Evolutionary conservation across 2,113 vertebrate species (phyloP).

Genomic region (Hoplias malabaricus): DNA sequence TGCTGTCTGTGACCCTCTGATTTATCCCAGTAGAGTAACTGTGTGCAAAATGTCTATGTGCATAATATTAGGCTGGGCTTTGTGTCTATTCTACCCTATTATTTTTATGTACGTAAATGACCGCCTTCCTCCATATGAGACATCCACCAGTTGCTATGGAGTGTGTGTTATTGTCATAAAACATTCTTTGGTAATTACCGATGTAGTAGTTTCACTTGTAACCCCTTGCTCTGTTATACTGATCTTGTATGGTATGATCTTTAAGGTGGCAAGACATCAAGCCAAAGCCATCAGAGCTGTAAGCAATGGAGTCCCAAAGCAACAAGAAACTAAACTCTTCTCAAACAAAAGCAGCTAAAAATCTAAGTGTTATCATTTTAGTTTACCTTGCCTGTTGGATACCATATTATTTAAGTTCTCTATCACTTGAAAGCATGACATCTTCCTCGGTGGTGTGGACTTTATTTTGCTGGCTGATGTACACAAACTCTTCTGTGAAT

Average conservation of each 20-base stretch:
- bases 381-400: slow-evolving; percentile 30
- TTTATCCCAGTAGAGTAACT: slow-evolving; percentile 56
- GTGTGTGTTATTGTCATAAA: slow-evolving; percentile 9
- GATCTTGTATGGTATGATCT: slow-evolving; percentile 34
- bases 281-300: not conserved
- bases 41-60: slow-evolving; percentile 22
- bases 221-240: slow-evolving; percentile 17
- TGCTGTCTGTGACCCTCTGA: slow-evolving; percentile 62
- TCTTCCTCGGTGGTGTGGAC: not conserved
- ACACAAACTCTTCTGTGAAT: slow-evolving; percentile 24
- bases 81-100: slow-evolving; percentile 46
- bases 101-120: slow-evolving; percentile 12
- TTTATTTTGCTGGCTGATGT: not conserved
- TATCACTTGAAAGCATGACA: not conserved
- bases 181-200: not conserved
- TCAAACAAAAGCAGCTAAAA: slow-evolving; percentile 17
- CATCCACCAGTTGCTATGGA: slow-evolving; percentile 15
- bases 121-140: not conserved
- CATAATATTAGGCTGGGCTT: slow-evolving; percentile 59
- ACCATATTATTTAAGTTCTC: slow-evolving; percentile 20
- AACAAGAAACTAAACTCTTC: not conserved
- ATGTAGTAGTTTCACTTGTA: slow-evolving; percentile 16
- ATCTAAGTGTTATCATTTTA: slow-evolving; percentile 9
- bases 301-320: not conserved
- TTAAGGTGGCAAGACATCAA: slow-evolving; percentile 24